phyloP scores from a whole-genome alignment of 2,113 vertebrate genomes.

The Clarias macrocephalus region DNA sequence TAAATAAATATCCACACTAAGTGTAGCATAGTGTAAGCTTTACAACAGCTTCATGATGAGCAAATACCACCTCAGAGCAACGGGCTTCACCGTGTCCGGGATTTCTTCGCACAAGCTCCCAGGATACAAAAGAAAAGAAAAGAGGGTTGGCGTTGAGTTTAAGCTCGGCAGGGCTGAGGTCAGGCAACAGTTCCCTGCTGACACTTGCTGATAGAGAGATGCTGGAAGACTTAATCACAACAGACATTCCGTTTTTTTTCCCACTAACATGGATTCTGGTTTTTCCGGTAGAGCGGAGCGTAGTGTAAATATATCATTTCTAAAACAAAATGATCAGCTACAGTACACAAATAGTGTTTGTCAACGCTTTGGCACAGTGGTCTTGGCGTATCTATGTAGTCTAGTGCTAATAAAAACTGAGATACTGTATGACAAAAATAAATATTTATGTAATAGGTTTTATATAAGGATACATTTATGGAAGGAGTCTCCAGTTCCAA shows the following conservation, averaged over 20 bases:
- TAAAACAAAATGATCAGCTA: neutral
- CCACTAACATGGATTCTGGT: too few species aligned
- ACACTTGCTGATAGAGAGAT: conserved; percentile 18
- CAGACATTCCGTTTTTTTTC: neutral
- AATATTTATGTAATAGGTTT: too few species aligned
- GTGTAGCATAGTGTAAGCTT: neutral
- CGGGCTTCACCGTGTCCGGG: neutral
- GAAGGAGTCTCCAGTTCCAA: neutral
- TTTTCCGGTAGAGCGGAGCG: neutral
- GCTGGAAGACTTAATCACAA: conserved; percentile 21
- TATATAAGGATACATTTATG: neutral
- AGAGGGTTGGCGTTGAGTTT: neutral
- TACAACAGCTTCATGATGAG: neutral
- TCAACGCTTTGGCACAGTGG: neutral
- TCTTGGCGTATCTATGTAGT: neutral
- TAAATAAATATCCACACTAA: conserved; percentile 20
- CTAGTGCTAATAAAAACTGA: neutral
- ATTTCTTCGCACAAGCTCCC: conserved; percentile 1
- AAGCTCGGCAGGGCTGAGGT: conserved; percentile 3
- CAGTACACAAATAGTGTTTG: neutral
- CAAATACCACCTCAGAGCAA: neutral
- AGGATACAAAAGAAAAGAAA: conserved; percentile 5
- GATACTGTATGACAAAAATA: neutral
- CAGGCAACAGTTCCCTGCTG: neutral
- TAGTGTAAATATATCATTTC: neutral